Base-by-base conservation (phyloP, 2,888 invertebrate genomes). In the Tineola bisselliella region DNA sequence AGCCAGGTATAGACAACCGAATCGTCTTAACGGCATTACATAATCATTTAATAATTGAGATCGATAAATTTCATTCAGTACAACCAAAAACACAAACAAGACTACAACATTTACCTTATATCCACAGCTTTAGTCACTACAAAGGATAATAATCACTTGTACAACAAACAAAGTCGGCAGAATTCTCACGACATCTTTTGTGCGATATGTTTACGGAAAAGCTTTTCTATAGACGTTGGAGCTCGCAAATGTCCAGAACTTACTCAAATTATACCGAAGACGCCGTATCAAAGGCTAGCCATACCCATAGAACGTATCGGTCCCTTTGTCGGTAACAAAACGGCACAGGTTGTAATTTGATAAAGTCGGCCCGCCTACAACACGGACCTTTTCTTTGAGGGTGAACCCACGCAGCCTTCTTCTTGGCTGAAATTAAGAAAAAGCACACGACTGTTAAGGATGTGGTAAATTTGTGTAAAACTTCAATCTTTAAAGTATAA, bases 291-390 rank as follows among this genome's bases (percentile, higher is more conserved):
- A 74, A 77, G 73, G 75, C 74, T 74, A 17, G 68, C 71, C 67
- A 56, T 52, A 30, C 61, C 19, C 54, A 68, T 70, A 68, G 70
- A 70, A 44, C 44, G 70, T 69, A 73, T 72, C 74, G 73, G 71
- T 64, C 69, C 73, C 84, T 86, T 87, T 87, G 86, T 84, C 83
- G 84, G 86, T 44, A 63, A 79, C 79, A 79, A 81, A 83, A 84
- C 80, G 77, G 81, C 81, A 77, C 79, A 83, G 80, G 83, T 80
- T 82, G 84, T 86, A 86, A 86, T 87, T 86, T 86, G 84, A 86
- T 87, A 86, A 84, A 84, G 80, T 79, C 74, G 76, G 71, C 74
- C 80, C 86, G 84, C 86, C 86, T 84, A 80, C 82, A 74, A 81
- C 75, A 77, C 74, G 75, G 76, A 71, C 76, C 78, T 78, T 77